Evolutionary conservation across 2,113 vertebrate species (phyloP).

Genomic region (Aythya baeri): DNA sequence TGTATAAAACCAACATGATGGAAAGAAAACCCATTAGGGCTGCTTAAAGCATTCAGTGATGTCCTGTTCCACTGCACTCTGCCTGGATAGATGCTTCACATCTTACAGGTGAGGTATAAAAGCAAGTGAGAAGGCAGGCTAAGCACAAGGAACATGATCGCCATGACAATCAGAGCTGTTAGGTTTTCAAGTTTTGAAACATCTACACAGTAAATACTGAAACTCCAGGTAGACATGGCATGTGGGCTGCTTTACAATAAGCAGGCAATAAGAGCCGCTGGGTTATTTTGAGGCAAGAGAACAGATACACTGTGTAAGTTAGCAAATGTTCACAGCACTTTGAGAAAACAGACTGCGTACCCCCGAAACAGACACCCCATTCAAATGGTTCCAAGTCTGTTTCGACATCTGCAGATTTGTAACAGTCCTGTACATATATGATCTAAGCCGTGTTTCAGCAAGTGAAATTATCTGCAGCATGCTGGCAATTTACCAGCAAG

Average conservation of each 20-base stretch:
- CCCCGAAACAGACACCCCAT: background rate
- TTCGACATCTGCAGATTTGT: background rate
- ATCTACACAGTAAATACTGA: background rate
- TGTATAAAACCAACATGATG: background rate
- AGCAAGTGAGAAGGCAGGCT: background rate
- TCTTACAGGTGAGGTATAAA: background rate
- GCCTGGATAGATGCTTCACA: background rate
- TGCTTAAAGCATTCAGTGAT: background rate
- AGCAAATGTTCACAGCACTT: background rate
- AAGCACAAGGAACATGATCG: background rate
- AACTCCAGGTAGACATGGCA: background rate
- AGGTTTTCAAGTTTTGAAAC: background rate
- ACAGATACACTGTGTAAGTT: background rate
- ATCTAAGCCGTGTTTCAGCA: background rate
- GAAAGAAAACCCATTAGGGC: background rate
- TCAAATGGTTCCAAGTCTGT: background rate
- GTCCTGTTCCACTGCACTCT: background rate
- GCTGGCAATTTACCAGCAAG: slow-evolving; percentile 45
- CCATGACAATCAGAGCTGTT: background rate
- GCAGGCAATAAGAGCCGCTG: background rate
- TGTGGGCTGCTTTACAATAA: background rate
- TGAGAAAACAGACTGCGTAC: background rate
- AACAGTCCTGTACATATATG: background rate
- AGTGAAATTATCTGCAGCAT: slow-evolving; percentile 50
- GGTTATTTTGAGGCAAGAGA: background rate